A percentile compares a stretch with the other conserved stretches of the same genome.
Conservation (phyloP, 2,797 vertebrate genomes). For the Sebastes alutus region DNA sequence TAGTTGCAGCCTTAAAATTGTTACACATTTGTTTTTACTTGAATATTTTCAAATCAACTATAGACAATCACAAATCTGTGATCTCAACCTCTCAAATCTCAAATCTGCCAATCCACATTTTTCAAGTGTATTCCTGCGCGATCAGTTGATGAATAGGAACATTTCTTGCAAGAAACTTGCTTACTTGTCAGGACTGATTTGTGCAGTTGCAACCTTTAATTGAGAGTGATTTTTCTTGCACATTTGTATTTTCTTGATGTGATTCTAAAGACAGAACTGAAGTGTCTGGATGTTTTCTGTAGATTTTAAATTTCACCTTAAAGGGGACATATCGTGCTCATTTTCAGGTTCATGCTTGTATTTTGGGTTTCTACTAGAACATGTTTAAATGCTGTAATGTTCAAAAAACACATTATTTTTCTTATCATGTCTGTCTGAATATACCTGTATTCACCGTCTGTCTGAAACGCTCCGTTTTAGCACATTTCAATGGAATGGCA, state of each 20-base stretch:
- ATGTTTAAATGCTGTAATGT: too few species aligned
- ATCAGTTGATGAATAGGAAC: background rate
- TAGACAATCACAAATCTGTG: background rate
- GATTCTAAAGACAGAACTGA: background rate
- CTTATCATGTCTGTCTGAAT: too few species aligned
- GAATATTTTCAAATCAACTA: background rate
- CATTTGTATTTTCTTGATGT: background rate
- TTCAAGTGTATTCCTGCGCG: background rate
- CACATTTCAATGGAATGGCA: too few species aligned
- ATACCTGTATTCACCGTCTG: too few species aligned
- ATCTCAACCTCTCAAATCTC: background rate
- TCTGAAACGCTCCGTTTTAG: too few species aligned
- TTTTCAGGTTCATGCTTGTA: background rate
- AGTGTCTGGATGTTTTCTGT: background rate
- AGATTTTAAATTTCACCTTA: background rate
- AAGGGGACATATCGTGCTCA: accelerated
- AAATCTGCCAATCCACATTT: background rate
- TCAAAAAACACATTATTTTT: too few species aligned
- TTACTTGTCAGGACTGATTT: background rate
- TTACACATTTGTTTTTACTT: background rate
- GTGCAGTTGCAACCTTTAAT: background rate
- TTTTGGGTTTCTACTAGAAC: too few species aligned
- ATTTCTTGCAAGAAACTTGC: background rate
- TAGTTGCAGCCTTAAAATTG: background rate
- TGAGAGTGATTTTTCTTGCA: background rate